Percentiles rank a stretch among this genome's conserved stretches.
phyloP scores from a whole-genome alignment of 2,888 invertebrate species.

The Cataglyphis cursor region DNA sequence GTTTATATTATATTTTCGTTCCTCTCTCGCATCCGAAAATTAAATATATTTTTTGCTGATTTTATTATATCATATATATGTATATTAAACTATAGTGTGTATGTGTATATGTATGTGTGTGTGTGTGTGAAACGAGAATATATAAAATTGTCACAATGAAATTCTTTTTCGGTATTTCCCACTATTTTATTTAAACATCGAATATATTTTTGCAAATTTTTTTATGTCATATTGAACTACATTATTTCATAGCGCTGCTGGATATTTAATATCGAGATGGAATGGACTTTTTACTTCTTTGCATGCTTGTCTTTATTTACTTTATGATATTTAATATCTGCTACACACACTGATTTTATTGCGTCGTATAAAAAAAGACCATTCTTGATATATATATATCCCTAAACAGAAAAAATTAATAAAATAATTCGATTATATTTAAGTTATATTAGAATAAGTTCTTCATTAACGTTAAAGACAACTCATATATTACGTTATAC shows the following conservation, averaged over 20 bases:
- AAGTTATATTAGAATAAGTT: background rate
- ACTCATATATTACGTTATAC: background rate
- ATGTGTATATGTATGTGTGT: background rate
- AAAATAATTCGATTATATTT: background rate
- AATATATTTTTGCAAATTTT: conserved; percentile 47
- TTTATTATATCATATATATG: conserved; percentile 39
- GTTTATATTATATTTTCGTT: conserved; percentile 9
- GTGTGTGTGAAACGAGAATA: background rate
- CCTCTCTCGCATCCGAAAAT: conserved; percentile 25
- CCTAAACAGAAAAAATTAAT: background rate
- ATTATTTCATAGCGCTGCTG: conserved; percentile 16
- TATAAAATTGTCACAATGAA: conserved; percentile 32
- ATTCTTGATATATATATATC: background rate
- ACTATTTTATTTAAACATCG: conserved; percentile 39
- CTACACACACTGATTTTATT: conserved; percentile 8
- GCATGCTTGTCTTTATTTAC: conserved; percentile 25
- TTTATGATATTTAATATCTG: conserved; percentile 21
- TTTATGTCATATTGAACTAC: conserved; percentile 21
- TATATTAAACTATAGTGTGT: conserved; percentile 33
- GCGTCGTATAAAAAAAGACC: background rate
- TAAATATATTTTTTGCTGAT: conserved; percentile 48
- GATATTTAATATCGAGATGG: conserved; percentile 43
- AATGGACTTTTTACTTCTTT: background rate
- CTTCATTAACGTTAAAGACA: background rate
- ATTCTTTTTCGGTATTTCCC: conserved; percentile 39